Base-by-base conservation (phyloP, 2,113 vertebrate species). In the Chiloscyllium plagiosum region DNA sequence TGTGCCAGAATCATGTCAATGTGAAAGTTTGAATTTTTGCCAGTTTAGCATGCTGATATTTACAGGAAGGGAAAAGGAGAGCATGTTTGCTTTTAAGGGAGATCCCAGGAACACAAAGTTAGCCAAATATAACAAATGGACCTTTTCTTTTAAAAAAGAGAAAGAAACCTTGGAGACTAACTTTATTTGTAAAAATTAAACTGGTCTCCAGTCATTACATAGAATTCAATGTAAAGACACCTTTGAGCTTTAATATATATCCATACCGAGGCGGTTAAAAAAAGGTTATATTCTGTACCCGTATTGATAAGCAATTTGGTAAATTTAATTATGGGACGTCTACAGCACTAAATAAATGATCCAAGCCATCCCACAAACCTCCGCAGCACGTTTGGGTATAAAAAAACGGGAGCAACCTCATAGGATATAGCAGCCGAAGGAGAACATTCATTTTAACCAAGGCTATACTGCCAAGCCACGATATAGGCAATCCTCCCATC, bases 101-200 rank as follows among this genome's bases (percentile, higher is more conserved):
- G 24, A 78, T 78, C 72, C 29, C 72, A 33, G 29, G 33, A 78
- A n/a, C 10, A 33, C 33, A 13, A 2, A 78, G 29, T 24, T 29
- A 8, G 8, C 29, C 72, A 13, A 13, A 78, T n/a, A n/a, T n/a
- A 3, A n/a, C 12, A 61, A 61, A 61, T 12, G 56, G 56, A 61
- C 8, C n/a, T 47, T 47, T 47, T 47, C 1, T 47, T 47, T 47
- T 47, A 47, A 47, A 47, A 47, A 47, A 47, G 42, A 47, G 42
- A 70, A 72, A 72, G 69, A 95, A 13, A 94, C 50, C 42, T 72
- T 50, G 26, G 94, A 95, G 94, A 72, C 68, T 13, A 95, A 95
- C 47, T 95, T 95, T 95, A 95, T 95, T 94, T 95, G 94, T 47
- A 95, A 95, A 95, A 95, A 72, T 70, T 47, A 42, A 95, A 95